Percentiles rank a stretch among this genome's conserved stretches.
Conservation (phyloP, 2,888 invertebrate species). For the Calliopum simillimum region DNA sequence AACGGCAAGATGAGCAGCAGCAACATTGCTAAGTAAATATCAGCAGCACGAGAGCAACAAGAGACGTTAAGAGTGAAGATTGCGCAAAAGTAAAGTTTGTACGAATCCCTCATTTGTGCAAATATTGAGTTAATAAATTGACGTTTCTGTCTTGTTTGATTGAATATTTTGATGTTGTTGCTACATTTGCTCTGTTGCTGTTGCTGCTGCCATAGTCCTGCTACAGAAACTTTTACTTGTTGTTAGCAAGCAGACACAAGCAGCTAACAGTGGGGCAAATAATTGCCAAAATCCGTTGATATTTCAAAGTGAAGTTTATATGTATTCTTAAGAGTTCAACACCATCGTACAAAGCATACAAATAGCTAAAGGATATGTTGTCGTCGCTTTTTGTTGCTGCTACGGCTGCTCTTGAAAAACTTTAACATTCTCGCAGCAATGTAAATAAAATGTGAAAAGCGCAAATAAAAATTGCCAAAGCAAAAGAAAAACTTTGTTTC, state of each 20-base stretch:
- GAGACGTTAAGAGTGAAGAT: not conserved
- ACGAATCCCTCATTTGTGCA: slow-evolving; percentile 25
- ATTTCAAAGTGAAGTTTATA: too few relatives aligned
- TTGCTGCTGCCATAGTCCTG: not conserved
- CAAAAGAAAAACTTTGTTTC: slow-evolving; percentile 17
- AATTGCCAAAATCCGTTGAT: too few relatives aligned
- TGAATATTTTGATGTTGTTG: slow-evolving; percentile 21
- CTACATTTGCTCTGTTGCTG: slow-evolving; percentile 1
- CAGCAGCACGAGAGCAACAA: not conserved
- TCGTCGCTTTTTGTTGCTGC: not conserved
- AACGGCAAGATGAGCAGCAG: not conserved
- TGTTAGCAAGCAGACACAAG: too few relatives aligned
- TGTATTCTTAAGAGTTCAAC: too few relatives aligned
- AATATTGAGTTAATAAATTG: slow-evolving; percentile 38
- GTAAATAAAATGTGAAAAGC: too few relatives aligned
- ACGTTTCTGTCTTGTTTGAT: slow-evolving; percentile 22
- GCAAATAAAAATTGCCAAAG: too few relatives aligned
- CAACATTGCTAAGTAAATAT: slow-evolving; percentile 33
- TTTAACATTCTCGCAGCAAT: not conserved
- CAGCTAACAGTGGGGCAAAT: too few relatives aligned
- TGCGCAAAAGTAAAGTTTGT: slow-evolving; percentile 2
- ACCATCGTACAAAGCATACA: not conserved
- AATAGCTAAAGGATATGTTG: not conserved
- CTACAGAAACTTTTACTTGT: not conserved
- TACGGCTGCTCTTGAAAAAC: not conserved